These are phyloP conservation scores for Mobula hypostoma DNA, from an alignment of 2,113 vertebrate species.

Conservation along the genomic window DNA sequence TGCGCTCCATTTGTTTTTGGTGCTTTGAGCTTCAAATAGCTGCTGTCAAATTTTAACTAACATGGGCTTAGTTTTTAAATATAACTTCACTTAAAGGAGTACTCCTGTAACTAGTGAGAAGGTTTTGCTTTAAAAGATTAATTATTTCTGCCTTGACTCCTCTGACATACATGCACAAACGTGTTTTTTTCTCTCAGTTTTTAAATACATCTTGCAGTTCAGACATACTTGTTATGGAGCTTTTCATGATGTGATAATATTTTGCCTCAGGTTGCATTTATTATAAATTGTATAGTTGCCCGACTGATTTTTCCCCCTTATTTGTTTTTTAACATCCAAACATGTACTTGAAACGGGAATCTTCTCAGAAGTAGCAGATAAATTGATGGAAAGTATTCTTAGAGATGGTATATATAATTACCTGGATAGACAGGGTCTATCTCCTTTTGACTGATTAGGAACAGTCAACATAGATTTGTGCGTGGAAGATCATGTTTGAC, in stretches of 20 bases:
- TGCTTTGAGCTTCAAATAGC: slow-evolving; percentile 27
- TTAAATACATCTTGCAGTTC: not conserved
- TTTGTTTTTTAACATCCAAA: not conserved
- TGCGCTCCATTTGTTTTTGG: slow-evolving; percentile 43
- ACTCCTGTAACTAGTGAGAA: not conserved
- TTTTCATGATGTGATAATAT: not conserved
- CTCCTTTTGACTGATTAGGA: too few species aligned
- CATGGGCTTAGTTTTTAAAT: not conserved
- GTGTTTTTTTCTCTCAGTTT: not conserved
- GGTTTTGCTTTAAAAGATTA: not conserved
- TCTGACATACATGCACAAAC: not conserved
- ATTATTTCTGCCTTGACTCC: not conserved
- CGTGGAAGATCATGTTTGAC: too few species aligned
- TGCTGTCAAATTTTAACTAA: slow-evolving; percentile 29
- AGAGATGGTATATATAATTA: too few species aligned
- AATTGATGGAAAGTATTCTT: not conserved
- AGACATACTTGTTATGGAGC: not conserved
- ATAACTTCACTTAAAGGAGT: slow-evolving; percentile 9
- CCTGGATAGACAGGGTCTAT: too few species aligned
- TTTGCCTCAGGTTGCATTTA: not conserved
- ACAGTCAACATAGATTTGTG: too few species aligned
- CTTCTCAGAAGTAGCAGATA: not conserved
- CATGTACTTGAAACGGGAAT: not conserved
- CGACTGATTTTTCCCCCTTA: not conserved
- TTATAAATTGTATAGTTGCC: not conserved